Conservation (phyloP, 2,113 vertebrate species). For the Sapajus apella region DNA sequence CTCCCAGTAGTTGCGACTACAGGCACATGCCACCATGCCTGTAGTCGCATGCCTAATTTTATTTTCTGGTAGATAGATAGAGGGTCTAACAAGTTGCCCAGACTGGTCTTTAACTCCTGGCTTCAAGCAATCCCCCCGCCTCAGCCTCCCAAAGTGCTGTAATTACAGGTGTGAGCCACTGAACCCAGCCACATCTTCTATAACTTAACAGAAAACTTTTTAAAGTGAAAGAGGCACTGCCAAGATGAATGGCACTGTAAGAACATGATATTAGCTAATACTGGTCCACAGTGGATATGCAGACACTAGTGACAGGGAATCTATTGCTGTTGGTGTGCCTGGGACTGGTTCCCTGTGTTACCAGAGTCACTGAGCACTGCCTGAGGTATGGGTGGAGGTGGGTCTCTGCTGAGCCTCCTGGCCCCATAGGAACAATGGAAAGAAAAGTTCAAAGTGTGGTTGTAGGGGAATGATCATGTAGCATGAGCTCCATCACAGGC, state of each 20-base stretch:
- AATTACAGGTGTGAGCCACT: too few species aligned
- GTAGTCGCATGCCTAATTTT: too few species aligned
- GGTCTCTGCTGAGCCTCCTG: neutral
- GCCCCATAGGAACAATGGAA: neutral
- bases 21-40: too few species aligned
- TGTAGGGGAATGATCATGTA: neutral
- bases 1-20: too few species aligned
- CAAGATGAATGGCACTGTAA: neutral
- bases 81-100: too few species aligned
- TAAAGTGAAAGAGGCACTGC: neutral
- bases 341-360: neutral
- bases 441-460: neutral
- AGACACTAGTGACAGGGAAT: neutral
- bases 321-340: neutral
- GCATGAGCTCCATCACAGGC: neutral
- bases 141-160: too few species aligned
- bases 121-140: too few species aligned
- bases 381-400: fast-evolving
- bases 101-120: too few species aligned
- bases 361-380: neutral
- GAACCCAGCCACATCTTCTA: neutral
- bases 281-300: neutral
- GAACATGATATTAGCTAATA: neutral
- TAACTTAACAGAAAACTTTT: neutral
- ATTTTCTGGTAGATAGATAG: too few species aligned